Evolutionary conservation across 2,888 invertebrate genomes (phyloP).

Genomic region (Philereme vetulata): DNA sequence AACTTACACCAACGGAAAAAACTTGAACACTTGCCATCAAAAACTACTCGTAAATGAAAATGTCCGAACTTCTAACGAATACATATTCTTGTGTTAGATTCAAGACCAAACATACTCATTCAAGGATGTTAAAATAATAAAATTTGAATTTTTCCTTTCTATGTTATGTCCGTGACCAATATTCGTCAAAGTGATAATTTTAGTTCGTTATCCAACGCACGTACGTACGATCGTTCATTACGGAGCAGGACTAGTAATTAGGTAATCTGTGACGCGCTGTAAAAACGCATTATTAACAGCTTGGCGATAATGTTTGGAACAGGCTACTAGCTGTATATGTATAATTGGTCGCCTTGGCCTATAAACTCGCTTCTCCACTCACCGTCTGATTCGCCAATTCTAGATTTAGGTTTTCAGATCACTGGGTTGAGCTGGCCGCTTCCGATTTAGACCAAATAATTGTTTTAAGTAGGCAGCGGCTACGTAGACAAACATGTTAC

Average conservation of each 20-base stretch:
- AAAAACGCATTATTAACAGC: conserved; percentile 51
- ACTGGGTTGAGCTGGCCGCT: conserved; percentile 70
- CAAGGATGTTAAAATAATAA: neutral
- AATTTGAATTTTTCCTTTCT: neutral
- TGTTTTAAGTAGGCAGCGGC: conserved; percentile 12
- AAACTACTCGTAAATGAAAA: neutral
- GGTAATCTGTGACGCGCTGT: conserved; percentile 40
- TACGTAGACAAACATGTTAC: neutral
- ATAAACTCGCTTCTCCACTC: conserved; percentile 67
- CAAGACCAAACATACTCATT: neutral
- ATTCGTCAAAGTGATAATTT: neutral
- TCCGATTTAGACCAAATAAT: conserved; percentile 52
- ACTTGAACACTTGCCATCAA: neutral
- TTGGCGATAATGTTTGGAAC: conserved; percentile 45
- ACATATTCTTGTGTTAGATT: neutral
- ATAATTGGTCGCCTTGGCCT: conserved; percentile 79
- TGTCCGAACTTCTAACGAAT: neutral
- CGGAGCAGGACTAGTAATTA: conserved; percentile 5
- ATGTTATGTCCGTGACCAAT: neutral
- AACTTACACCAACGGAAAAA: neutral
- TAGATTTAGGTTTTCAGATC: conserved; percentile 83
- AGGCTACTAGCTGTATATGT: conserved; percentile 56
- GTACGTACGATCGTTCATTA: conserved; percentile 1
- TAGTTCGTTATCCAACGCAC: neutral
- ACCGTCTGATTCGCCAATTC: conserved; percentile 75